Evolutionary conservation across 1,140 invertebrate species (phyloP).

Genomic region (Bombus ignitus): DNA sequence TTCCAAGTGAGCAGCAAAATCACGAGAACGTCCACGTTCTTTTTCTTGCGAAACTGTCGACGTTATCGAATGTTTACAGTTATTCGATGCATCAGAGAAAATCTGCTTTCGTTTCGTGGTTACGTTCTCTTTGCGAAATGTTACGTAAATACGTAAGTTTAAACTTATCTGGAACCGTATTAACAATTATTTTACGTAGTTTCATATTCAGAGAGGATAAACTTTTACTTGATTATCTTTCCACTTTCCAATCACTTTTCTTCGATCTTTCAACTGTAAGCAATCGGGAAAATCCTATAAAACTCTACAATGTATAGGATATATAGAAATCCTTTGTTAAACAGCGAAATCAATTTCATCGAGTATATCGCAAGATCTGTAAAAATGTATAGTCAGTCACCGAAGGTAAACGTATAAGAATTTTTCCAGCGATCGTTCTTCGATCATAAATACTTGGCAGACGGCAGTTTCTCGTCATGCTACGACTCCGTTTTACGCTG

Average conservation of each 20-base stretch:
- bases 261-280: background rate
- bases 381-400: background rate
- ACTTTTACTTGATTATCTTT: background rate
- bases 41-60: background rate
- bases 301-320: background rate
- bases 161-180: background rate
- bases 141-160: constrained; percentile 21
- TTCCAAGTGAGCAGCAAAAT: constrained; percentile 17
- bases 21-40: background rate
- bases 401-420: background rate
- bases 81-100: constrained; percentile 31
- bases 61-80: constrained; percentile 39
- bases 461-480: background rate
- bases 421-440: background rate
- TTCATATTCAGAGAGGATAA: background rate
- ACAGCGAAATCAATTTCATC: background rate
- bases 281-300: too few relatives aligned
- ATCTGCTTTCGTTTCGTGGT: background rate
- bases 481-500: background rate
- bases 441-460: constrained; percentile 7
- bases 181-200: background rate
- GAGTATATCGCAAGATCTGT: background rate
- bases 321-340: background rate
- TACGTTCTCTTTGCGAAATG: background rate
- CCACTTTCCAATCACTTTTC: background rate